A percentile compares a stretch with the other conserved stretches of the same genome.
Conservation (phyloP, 2,888 invertebrate genomes). For the Pedicia rivosa region DNA sequence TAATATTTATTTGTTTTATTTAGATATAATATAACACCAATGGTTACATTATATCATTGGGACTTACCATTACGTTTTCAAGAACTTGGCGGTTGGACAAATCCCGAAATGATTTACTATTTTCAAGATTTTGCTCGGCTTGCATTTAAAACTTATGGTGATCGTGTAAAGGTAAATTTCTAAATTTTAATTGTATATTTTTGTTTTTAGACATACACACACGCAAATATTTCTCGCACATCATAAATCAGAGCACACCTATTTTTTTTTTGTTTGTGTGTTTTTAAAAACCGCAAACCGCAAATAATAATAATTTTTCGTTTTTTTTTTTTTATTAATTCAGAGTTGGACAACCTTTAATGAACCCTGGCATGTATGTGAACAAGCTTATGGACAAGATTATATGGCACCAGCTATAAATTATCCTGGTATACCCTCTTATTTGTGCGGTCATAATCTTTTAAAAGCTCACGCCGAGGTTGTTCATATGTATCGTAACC, state of each 20-base stretch:
- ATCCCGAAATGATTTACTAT: slow-evolving; percentile 44
- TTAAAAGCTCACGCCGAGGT: slow-evolving; percentile 56
- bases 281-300: slow-evolving; percentile 8
- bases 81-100: slow-evolving; percentile 51
- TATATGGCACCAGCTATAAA: slow-evolving; percentile 42
- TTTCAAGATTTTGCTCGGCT: slow-evolving; percentile 47
- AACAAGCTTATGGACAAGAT: slow-evolving; percentile 34
- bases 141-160: slow-evolving; percentile 41
- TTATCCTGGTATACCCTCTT: slow-evolving; percentile 44
- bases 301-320: too few relatives aligned
- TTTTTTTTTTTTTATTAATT: slow-evolving; percentile 5
- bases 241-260: background rate
- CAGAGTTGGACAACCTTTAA: slow-evolving; percentile 60
- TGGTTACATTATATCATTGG: slow-evolving; percentile 58
- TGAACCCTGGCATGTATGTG: slow-evolving; percentile 42
- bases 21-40: slow-evolving; percentile 48
- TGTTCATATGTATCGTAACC: slow-evolving; percentile 44
- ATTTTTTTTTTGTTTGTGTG: background rate
- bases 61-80: slow-evolving; percentile 49
- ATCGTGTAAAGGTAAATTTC: slow-evolving; percentile 36
- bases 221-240: background rate
- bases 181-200: background rate
- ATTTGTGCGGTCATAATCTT: slow-evolving; percentile 53
- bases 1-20: slow-evolving; percentile 15
- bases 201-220: background rate